These are phyloP conservation scores for Aphodius sticticus DNA, from an alignment of 2,888 invertebrate species.

Conservation along the genomic window DNA sequence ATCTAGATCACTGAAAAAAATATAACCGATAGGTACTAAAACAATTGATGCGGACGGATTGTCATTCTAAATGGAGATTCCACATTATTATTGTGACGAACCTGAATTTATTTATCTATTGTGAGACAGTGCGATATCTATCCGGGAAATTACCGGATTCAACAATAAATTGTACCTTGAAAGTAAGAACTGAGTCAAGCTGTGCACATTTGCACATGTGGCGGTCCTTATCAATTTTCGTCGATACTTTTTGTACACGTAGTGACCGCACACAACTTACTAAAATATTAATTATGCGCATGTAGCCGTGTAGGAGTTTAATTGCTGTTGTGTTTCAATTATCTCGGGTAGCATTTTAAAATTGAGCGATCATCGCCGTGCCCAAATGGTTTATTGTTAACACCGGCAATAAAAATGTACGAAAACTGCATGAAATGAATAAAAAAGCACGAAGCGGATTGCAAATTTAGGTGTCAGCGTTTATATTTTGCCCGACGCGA, in stretches of 20 bases:
- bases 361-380: neutral
- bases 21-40: no score
- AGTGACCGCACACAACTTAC: neutral
- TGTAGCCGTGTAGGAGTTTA: neutral
- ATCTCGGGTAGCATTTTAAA: neutral
- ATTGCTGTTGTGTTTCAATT: neutral
- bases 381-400: neutral
- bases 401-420: neutral
- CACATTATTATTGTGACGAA: no score
- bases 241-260: neutral
- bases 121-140: no score
- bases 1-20: no score
- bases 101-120: no score
- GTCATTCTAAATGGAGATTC: no score
- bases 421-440: neutral
- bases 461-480: constrained; percentile 5
- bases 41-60: no score
- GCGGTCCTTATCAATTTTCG: neutral
- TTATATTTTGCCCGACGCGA: constrained; percentile 20
- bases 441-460: neutral
- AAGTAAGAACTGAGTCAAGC: neutral
- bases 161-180: neutral
- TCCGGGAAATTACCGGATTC: neutral
- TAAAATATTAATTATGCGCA: neutral
- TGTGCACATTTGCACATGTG: neutral